Evolutionary conservation across 1,140 invertebrate genomes (phyloP), one percentile per base, ranked within the genome.

Genomic region (Globodera rostochiensis): DNA sequence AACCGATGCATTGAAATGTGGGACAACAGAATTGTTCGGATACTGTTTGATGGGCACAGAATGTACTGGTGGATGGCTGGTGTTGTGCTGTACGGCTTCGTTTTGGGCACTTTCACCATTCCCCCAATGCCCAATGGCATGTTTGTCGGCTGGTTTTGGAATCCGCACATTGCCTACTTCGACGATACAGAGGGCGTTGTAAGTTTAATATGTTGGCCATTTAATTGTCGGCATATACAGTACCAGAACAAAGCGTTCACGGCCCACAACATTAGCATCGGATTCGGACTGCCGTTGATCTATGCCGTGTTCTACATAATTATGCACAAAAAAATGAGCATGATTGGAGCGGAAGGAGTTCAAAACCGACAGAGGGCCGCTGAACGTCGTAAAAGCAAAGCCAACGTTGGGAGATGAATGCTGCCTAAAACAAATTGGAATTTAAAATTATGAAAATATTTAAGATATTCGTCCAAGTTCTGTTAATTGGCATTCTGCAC

Each of bases 1-100:
- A 83, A 83, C 53, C 82, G 82, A 21, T 83, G 82, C 60, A 49
- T 66, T 21, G 82, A 81, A 64, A 80, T 83, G 25, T 84, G 74
- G 50, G 50, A 77, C 15, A 69, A 45, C 13, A 11, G 46, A 36
- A 15, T 74, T 9, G 82, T 49, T 21, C 57, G 70, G 25, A 57
- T n/a, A 36, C 36, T 83, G n/a, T 83, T 83, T 66, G 75, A 49
- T 53, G 81, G 81, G 66, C 21, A 45, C 11, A 66, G 47, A 73
- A 21, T 57, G n/a, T 53, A 15, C 50, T 46, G 47, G 11, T 83
- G 82, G 82, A 53, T 83, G 47, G 64, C 45, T 25, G 15, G 75
- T 45, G 13, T 73, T 49, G 15, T 84, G 21, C 19, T 50, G 50
- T 83, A 83, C 46, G 73, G 73, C 45, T 53, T 77, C 49, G 19